Percentiles rank a stretch among this genome's conserved stretches.
phyloP scores from a whole-genome alignment of 2,113 vertebrate species.

The Crotophaga sulcirostris region DNA sequence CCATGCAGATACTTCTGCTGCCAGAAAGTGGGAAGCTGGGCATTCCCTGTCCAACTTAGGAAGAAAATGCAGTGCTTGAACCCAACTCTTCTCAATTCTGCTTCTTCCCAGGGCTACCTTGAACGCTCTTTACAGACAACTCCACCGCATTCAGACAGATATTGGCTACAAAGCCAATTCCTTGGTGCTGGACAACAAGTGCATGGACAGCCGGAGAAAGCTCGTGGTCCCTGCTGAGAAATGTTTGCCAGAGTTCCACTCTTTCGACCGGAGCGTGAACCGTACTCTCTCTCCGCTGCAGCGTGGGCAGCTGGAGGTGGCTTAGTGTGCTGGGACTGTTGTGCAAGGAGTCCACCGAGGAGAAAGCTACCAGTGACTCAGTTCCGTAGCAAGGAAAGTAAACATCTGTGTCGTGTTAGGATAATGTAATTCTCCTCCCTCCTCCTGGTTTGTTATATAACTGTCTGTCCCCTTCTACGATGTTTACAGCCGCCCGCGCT shows the following conservation, averaged over 20 bases:
- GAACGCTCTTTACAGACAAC: constrained; percentile 83
- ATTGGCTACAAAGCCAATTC: constrained; percentile 79
- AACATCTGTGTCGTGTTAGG: not conserved
- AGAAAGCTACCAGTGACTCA: not conserved
- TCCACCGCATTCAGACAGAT: constrained; percentile 81
- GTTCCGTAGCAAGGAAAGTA: not conserved
- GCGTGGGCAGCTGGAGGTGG: constrained; percentile 59
- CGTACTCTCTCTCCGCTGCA: constrained; percentile 31
- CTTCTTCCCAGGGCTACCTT: constrained; percentile 77
- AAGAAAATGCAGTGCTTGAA: not conserved
- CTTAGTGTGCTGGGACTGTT: not conserved
- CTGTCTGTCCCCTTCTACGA: not conserved
- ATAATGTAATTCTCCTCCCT: not conserved
- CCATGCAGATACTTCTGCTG: not conserved
- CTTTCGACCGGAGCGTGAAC: constrained; percentile 71
- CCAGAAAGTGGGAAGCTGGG: not conserved
- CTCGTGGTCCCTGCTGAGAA: constrained; percentile 69
- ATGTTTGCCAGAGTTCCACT: constrained; percentile 66
- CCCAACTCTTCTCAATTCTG: not conserved
- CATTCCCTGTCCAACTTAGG: not conserved
- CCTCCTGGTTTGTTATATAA: not conserved
- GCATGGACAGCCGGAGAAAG: constrained; percentile 74
- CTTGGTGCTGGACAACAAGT: constrained; percentile 78
- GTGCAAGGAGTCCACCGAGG: not conserved
- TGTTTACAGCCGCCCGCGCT: not conserved